These are phyloP conservation scores for Hipposideros larvatus DNA, from an alignment of 2,797 vertebrate genomes.

Conservation along the genomic window DNA sequence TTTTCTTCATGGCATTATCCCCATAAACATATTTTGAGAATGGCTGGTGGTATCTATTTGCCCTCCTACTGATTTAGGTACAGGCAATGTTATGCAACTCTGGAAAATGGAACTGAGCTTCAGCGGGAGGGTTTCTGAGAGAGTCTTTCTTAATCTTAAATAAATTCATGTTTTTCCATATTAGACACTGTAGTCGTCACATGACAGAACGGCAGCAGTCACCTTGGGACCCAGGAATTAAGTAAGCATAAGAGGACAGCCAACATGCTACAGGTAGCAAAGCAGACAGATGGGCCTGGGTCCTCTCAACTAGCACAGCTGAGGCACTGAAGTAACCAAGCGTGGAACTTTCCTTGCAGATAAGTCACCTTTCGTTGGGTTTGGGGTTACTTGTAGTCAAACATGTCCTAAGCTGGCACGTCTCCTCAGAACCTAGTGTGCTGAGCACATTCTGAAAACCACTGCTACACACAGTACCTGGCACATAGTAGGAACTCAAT, in stretches of 20 bases:
- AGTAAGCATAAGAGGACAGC: neutral
- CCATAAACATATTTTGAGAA: neutral
- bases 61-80: neutral
- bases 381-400: conserved; percentile 20
- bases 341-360: neutral
- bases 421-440: conserved; percentile 5
- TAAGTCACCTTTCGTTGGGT: neutral
- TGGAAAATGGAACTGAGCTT: neutral
- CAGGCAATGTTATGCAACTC: neutral
- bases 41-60: neutral
- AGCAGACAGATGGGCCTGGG: neutral
- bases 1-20: too few species aligned
- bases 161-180: neutral
- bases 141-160: conserved; percentile 15
- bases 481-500: neutral
- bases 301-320: neutral
- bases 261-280: neutral
- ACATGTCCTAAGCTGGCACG: neutral
- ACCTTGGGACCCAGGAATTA: neutral
- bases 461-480: neutral
- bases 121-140: neutral
- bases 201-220: neutral
- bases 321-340: neutral
- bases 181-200: neutral
- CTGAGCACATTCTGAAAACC: conserved; percentile 5